Base-by-base conservation (phyloP, 2,888 invertebrate genomes). In the Pseudococcus longispinus region DNA sequence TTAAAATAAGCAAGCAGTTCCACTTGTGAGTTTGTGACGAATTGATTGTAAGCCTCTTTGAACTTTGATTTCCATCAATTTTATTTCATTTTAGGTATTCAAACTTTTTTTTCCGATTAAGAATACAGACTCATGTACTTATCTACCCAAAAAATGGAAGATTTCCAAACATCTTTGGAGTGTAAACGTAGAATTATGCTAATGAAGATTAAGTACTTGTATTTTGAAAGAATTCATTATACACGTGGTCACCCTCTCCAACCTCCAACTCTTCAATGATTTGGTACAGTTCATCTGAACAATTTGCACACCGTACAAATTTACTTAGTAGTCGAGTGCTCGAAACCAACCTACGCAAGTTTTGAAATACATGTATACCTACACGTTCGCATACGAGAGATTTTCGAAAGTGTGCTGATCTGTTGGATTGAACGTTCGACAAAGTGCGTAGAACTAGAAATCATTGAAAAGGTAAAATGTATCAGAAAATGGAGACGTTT, bases 401-500 rank as follows among this genome's bases (percentile, higher is more conserved):
- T 51, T 51, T 51, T 51, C 3, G 46, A 51, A 51, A 51, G 15
- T 51, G n/a, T 51, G n/a, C 13, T 26, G 65, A 65, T 32, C 37
- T 8, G 18, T 0, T 37, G n/a, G 18, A 37, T 74, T 1, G 15
- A 74, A 74, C 29, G 15, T 37, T 29, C 37, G 8, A 70, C 44
- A 29, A 74, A 18, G 74, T 65, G 26, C 65, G 51, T 51, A 13
- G 65, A 65, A 23, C 9, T 65, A 1, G 65, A 65, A 65, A 65
- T 65, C 65, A 37, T 74, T 74, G 74, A 74, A 74, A 74, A 74
- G 32, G 37, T 74, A 74, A 37, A 74, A 74, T 74, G 74, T 74
- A 74, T 74, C 74, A 74, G 74, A 74, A 74, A 74, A 32, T 74
- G 32, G 74, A 74, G 74, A 74, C 32, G 29, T 37, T 29, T 74